Evolutionary conservation across 2,888 invertebrate species (phyloP), one percentile per base, ranked within the genome.

Genomic region (Rugalucina vietnamica): DNA sequence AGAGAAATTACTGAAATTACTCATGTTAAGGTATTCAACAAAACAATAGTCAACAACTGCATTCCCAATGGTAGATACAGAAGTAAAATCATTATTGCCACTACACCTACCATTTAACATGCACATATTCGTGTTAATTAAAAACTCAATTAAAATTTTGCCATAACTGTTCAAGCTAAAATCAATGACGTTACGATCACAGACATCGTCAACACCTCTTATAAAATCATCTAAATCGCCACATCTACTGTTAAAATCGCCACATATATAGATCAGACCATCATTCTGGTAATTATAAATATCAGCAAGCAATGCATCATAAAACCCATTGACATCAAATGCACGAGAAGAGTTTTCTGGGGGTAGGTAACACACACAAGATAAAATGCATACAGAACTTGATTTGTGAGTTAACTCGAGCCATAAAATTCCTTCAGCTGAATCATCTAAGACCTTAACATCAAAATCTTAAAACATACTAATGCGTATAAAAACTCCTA

Each of bases 171-270:
- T 85, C 12, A 21, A 8, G 39, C 12, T 79, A 79, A 81, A 86
- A 76, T 86, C 86, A 43, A 83, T 36, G 54, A 82, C 37, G 18
- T 86, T 37, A 12, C 82, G 43, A 18, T 75, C 43, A 18, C 34
- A 14, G 65, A 86, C 18, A 18, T 37, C 27, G 57, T 86, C 86
- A 14, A 86, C 72, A 14, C 81, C 86, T 18, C 32, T 14, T 49
- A 86, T 86, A 71, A 69, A 86, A 82, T 86, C 86, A 34, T 81
- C 76, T 21, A 37, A 5, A 72, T 81, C 72, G 32, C 76, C 81
- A 36, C 75, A 77, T 75, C 85, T 65, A 29, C 80, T 76, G 72
- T 85, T 85, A 32, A 82, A 81, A 57, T 83, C 82, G 0, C 81
- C 85, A 72, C 80, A 80, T 24, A 82, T 70, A 54, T 14, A 54